Evolutionary conservation across 2,113 vertebrate species (phyloP).

Genomic region (Gopherus evgoodei): DNA sequence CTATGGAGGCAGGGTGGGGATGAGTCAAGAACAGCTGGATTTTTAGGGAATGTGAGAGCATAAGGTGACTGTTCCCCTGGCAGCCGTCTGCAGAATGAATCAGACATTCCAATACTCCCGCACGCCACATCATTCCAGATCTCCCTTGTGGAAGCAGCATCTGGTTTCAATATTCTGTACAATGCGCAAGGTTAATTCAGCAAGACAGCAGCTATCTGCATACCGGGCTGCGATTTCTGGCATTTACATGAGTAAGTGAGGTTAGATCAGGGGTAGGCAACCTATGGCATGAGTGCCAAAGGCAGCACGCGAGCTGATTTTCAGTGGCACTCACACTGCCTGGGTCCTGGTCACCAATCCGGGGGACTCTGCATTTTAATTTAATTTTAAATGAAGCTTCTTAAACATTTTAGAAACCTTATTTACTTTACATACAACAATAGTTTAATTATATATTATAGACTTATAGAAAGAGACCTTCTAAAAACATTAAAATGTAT

Average conservation of each 20-base stretch:
- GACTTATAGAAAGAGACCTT: too few relatives aligned
- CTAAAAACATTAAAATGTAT: too few relatives aligned
- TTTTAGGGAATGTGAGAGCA: background rate
- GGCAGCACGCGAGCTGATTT: too few relatives aligned
- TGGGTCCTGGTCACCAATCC: too few relatives aligned
- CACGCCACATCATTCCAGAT: accelerated
- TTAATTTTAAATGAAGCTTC: too few relatives aligned
- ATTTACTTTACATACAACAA: too few relatives aligned
- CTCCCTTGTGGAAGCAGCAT: background rate
- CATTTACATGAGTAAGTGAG: accelerated
- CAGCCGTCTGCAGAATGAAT: background rate
- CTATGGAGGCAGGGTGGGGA: background rate
- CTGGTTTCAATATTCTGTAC: slow-evolving; percentile 16
- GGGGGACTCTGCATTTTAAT: too few relatives aligned
- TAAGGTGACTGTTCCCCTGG: accelerated
- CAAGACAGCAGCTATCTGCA: background rate
- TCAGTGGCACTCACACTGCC: too few relatives aligned
- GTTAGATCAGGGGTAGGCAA: too few relatives aligned
- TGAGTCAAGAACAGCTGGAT: background rate
- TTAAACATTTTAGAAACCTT: too few relatives aligned
- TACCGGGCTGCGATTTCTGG: background rate
- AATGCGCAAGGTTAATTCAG: accelerated
- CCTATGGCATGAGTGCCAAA: too few relatives aligned
- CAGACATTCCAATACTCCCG: background rate
- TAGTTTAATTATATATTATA: too few relatives aligned